phyloP scores from a whole-genome alignment of 2,113 vertebrate species.

The Serinus canaria region DNA sequence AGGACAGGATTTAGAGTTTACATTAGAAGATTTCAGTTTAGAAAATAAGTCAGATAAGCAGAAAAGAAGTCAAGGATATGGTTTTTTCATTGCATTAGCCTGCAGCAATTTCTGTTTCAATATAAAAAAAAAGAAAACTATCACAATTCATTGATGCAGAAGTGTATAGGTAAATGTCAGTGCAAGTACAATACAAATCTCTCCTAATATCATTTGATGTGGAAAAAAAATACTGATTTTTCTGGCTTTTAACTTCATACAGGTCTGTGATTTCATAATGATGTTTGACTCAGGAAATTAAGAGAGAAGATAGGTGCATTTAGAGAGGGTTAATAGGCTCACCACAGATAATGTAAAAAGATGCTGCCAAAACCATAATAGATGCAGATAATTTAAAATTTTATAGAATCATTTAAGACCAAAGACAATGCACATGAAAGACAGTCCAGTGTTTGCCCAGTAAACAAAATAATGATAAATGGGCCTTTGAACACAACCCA shows the following conservation, averaged over 20 bases:
- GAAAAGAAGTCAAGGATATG: not conserved
- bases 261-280: not conserved
- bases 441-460: not conserved
- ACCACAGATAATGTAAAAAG: not conserved
- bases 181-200: conserved; percentile 16
- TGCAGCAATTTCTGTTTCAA: conserved; percentile 19
- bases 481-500: not conserved
- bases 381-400: conserved; percentile 13
- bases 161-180: conserved; percentile 43
- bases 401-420: not conserved
- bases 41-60: not conserved
- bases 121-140: not conserved
- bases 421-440: not conserved
- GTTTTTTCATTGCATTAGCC: not conserved
- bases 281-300: not conserved
- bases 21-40: not conserved
- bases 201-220: not conserved
- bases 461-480: conserved; percentile 44
- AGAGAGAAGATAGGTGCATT: not conserved
- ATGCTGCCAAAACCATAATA: not conserved
- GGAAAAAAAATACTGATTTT: not conserved
- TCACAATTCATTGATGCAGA: conserved; percentile 26
- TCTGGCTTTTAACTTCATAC: conserved; percentile 22
- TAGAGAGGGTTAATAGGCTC: not conserved
- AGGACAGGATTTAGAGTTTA: not conserved